Conservation (phyloP, 2,113 vertebrate species). For the Azemiops feae region DNA sequence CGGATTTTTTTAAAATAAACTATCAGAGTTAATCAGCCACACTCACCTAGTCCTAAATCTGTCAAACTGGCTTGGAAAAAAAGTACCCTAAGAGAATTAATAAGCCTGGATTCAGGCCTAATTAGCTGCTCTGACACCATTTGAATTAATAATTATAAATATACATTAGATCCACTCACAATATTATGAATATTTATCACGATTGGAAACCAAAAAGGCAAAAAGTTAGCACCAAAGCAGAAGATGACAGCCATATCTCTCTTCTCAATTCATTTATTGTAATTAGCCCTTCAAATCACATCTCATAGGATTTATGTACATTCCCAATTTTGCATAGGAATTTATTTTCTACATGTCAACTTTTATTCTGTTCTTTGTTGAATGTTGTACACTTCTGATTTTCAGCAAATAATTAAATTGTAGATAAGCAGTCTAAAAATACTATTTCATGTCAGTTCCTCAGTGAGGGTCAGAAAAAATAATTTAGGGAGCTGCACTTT, state of each 20-base stretch:
- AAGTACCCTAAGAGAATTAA: slow-evolving; percentile 15
- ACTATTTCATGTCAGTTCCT: neutral
- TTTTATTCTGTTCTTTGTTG: slow-evolving; percentile 16
- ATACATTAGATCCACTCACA: slow-evolving; percentile 1
- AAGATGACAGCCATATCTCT: neutral
- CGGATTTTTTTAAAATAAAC: neutral
- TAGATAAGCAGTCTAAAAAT: neutral
- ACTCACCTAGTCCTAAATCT: neutral
- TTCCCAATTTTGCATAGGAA: slow-evolving; percentile 6
- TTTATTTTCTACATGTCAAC: neutral
- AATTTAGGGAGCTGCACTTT: neutral
- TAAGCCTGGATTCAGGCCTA: slow-evolving; percentile 14
- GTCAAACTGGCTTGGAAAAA: neutral
- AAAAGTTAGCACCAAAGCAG: neutral
- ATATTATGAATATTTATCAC: slow-evolving; percentile 22
- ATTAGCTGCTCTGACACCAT: slow-evolving; percentile 19
- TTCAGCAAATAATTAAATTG: slow-evolving; percentile 21
- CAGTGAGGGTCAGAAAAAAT: neutral
- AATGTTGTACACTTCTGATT: slow-evolving; percentile 14
- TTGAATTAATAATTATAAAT: slow-evolving; percentile 6
- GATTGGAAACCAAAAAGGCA: neutral
- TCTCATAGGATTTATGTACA: slow-evolving; percentile 25
- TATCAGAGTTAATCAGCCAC: neutral
- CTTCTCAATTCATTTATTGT: neutral
- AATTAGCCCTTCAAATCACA: slow-evolving; percentile 29